phyloP scores from a whole-genome alignment of 2,113 vertebrate genomes.

The Hydrolagus affinis region DNA sequence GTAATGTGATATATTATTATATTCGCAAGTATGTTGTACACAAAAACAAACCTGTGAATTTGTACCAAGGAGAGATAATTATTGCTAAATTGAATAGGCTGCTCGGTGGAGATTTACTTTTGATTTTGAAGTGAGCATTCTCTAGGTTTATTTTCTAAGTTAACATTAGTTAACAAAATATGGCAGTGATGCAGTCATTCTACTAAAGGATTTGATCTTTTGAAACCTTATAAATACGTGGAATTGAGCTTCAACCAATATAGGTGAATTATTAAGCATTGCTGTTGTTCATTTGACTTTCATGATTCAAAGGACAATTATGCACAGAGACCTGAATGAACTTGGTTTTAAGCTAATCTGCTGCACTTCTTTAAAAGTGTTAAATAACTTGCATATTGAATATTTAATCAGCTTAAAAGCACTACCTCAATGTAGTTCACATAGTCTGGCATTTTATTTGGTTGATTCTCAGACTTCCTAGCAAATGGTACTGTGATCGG shows the following conservation, averaged over 20 bases:
- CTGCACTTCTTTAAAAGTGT: not conserved
- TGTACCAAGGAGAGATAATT: not conserved
- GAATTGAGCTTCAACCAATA: slow-evolving; percentile 2
- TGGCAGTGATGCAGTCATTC: not conserved
- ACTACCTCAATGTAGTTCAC: not conserved
- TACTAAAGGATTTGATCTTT: not conserved
- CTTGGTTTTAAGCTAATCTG: not conserved
- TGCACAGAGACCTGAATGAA: slow-evolving; percentile 5
- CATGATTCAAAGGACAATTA: slow-evolving; percentile 16
- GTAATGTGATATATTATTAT: no score
- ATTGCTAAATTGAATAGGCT: not conserved
- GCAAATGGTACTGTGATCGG: no score
- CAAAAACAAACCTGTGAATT: not conserved
- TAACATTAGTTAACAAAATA: not conserved
- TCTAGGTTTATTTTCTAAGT: not conserved
- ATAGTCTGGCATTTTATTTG: not conserved
- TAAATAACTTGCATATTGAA: slow-evolving; percentile 8
- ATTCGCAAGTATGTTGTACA: no score
- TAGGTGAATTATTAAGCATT: not conserved
- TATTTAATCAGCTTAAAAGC: not conserved
- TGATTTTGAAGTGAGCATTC: slow-evolving; percentile 10
- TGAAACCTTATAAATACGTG: not conserved
- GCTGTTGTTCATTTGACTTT: slow-evolving; percentile 1
- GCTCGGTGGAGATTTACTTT: not conserved
- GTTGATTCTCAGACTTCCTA: not conserved